Percentiles rank a stretch among this genome's conserved stretches.
These are phyloP conservation scores for Acipenser ruthenus DNA, from an alignment of 2,797 vertebrate genomes.

Conservation along the genomic window DNA sequence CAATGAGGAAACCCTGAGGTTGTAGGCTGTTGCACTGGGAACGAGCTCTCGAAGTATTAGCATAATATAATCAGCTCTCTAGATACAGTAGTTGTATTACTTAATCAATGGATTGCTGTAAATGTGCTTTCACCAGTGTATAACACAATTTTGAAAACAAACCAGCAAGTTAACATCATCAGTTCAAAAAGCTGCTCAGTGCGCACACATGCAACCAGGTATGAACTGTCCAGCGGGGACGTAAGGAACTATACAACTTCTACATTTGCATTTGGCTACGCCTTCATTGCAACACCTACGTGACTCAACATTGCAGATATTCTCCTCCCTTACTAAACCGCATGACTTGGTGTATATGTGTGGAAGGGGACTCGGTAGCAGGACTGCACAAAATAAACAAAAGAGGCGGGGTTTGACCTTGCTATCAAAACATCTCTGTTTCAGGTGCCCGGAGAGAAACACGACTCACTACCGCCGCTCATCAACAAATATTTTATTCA, in stretches of 20 bases:
- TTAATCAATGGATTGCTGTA: no score
- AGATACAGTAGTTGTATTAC: no score
- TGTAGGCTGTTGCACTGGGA: no score
- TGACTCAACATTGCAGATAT: slow-evolving; percentile 7
- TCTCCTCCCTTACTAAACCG: slow-evolving; percentile 25
- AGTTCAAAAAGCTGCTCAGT: no score
- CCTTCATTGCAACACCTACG: slow-evolving; percentile 5
- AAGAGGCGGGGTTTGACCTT: slow-evolving; percentile 64
- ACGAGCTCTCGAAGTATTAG: no score
- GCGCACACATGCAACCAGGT: slow-evolving; percentile 13
- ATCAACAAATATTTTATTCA: slow-evolving; percentile 25
- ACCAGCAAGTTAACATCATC: no score
- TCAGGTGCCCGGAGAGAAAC: slow-evolving; percentile 58
- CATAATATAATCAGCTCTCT: no score
- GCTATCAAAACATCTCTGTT: slow-evolving; percentile 61
- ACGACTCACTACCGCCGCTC: slow-evolving; percentile 36
- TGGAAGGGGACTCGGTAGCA: slow-evolving; percentile 24
- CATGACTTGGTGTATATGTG: slow-evolving; percentile 20
- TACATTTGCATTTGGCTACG: slow-evolving; percentile 9
- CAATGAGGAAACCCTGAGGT: no score
- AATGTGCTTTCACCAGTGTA: no score
- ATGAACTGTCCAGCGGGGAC: no score
- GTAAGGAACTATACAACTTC: not conserved
- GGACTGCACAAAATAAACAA: slow-evolving; percentile 53
- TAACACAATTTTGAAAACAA: no score